Conservation (phyloP, 2,888 invertebrate genomes). For the Drosophila kanekoi region DNA sequence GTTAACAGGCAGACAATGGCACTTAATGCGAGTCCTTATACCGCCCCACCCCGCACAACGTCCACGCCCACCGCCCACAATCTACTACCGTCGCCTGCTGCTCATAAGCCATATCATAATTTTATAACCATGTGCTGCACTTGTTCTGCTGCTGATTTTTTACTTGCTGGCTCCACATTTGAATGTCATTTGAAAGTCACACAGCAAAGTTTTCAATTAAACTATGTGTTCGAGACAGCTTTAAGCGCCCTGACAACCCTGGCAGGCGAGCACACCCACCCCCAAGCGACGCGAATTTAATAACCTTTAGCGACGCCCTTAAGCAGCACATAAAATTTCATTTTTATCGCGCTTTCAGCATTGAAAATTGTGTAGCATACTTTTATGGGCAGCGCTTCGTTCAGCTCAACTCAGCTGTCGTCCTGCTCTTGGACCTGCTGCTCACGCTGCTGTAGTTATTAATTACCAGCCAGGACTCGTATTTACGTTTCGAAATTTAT, state of each 20-base stretch:
- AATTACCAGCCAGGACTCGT: conserved; percentile 40
- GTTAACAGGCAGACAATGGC: conserved; percentile 80
- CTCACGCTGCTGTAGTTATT: conserved; percentile 34
- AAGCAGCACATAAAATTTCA: conserved; percentile 68
- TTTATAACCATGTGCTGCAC: conserved; percentile 54
- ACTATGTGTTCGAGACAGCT: conserved; percentile 50
- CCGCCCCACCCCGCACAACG: not conserved
- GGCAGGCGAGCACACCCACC: not conserved
- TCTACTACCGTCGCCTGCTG: not conserved
- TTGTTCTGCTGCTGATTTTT: conserved; percentile 1
- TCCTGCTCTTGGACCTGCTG: not conserved
- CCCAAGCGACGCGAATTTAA: conserved; percentile 34
- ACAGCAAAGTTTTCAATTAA: conserved; percentile 56
- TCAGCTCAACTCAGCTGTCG: conserved; percentile 17
- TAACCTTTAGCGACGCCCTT: conserved; percentile 57
- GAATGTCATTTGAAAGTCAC: conserved; percentile 76
- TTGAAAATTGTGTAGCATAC: conserved; percentile 59
- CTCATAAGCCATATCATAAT: conserved; percentile 47
- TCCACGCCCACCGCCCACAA: not conserved
- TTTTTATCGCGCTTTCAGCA: conserved; percentile 64
- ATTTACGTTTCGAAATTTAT: conserved; percentile 47
- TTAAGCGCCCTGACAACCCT: conserved; percentile 32
- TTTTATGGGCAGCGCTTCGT: conserved; percentile 40
- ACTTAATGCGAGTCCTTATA: conserved; percentile 60
- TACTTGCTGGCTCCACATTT: conserved; percentile 32